Percentiles rank a stretch among this genome's conserved stretches.
These are phyloP conservation scores for Rhinella marina DNA, from an alignment of 2,797 vertebrate genomes.

Conservation along the genomic window DNA sequence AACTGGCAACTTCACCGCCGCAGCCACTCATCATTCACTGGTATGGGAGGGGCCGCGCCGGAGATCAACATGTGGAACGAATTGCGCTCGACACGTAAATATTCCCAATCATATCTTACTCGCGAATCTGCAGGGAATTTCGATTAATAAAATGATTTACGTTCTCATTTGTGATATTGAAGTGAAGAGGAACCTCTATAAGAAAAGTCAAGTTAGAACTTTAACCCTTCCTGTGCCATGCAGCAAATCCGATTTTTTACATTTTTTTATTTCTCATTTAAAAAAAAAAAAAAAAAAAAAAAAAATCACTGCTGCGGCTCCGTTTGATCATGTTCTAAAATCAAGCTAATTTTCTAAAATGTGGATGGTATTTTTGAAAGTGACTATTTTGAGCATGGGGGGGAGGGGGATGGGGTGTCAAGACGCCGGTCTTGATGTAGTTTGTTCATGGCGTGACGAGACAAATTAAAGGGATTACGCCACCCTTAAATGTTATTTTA, in stretches of 20 bases:
- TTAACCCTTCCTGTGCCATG: background rate
- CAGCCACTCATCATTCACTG: conserved; percentile 37
- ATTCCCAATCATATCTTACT: conserved; percentile 20
- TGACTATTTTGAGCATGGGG: no score
- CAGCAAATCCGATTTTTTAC: no score
- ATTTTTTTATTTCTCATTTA: background rate
- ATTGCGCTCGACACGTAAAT: conserved; percentile 31
- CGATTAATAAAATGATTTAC: conserved; percentile 23
- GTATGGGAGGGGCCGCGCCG: background rate
- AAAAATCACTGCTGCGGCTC: no score
- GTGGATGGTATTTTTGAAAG: no score
- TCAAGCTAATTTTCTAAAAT: no score
- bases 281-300: background rate
- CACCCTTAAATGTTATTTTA: no score
- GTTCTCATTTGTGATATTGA: background rate
- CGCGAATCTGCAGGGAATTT: background rate
- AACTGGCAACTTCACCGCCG: background rate
- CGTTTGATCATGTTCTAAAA: no score
- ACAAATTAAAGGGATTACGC: no score
- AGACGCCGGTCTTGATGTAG: no score
- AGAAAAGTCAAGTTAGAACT: background rate
- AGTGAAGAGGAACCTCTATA: background rate
- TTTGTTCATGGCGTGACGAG: no score
- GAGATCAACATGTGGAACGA: conserved; percentile 41
- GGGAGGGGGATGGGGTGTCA: no score